Evolutionary conservation across 2,797 vertebrate species (phyloP).

Genomic region (Helostoma temminkii): DNA sequence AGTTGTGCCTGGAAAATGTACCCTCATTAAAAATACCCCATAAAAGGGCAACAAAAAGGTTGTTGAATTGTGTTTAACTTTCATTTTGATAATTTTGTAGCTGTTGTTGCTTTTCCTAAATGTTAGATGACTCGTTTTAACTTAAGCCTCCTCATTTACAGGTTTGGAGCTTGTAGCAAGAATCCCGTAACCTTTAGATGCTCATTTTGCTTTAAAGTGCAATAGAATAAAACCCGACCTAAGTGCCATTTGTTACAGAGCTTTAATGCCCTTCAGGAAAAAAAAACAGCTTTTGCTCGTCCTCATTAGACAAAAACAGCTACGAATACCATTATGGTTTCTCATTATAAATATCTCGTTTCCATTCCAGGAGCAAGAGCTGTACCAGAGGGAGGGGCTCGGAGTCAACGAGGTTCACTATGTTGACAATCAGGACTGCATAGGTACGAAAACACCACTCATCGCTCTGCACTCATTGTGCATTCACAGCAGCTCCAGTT

Average conservation of each 20-base stretch:
- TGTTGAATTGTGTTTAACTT: not conserved
- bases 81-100: not conserved
- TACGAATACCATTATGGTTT: slow-evolving; percentile 2
- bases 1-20: not conserved
- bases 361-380: slow-evolving; percentile 91
- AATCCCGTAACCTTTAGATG: slow-evolving; percentile 9
- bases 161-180: not conserved
- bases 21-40: not conserved
- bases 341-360: slow-evolving; percentile 41
- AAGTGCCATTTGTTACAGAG: slow-evolving; percentile 14
- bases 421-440: slow-evolving; percentile 98
- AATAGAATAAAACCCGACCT: not conserved
- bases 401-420: slow-evolving; percentile 98
- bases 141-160: not conserved
- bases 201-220: slow-evolving; percentile 4
- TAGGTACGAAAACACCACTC: slow-evolving; percentile 83
- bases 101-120: not conserved
- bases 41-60: not conserved
- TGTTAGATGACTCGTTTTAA: not conserved
- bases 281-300: not conserved
- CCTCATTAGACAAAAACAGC: slow-evolving; percentile 34
- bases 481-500: slow-evolving; percentile 10
- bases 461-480: not conserved
- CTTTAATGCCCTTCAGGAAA: not conserved
- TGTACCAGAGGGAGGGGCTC: slow-evolving; percentile 95